Base-by-base conservation (phyloP, 2,797 vertebrate genomes). In the Halcyon leucocephala region DNA sequence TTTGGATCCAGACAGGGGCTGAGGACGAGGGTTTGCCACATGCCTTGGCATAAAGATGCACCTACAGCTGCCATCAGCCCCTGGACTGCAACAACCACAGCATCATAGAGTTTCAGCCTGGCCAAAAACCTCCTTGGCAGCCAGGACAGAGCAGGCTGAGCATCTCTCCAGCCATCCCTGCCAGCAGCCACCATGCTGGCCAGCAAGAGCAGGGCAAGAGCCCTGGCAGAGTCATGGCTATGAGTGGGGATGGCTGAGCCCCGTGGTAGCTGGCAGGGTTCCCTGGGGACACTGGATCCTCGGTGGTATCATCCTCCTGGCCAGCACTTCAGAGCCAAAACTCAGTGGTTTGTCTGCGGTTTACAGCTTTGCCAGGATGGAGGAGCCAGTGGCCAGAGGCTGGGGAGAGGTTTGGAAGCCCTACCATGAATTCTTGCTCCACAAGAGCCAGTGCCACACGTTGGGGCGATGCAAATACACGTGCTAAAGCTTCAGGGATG, bases 81-180 rank as follows among this genome's bases (percentile, higher is more conserved):
- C 33, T 1, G 5, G 14, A 5, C 28, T 13, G 20, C 21, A 26
- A 12, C 19, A 7, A 17, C 73, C 2, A 8, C 28, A 48, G 51
- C 69, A 2, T 33, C 7, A 0, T 9, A 2, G 0, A 1, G 26
- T 3, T 12, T 16, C 2, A 19, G 48, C 52, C 64, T 8, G 18
- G 74, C 69, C 89, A 12, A 51, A 65, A 44, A 2, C 46, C 41
- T 35, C n/a, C 41, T 3, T 21, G n/a, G 58, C 52, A 79, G 62
- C 14, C 1, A 0, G n/a, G 52, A 22, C 0, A 4, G n/a, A 35
- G 66, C 1, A 0, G 6, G 21, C 28, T 10, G 44, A 93, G 57
- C 80, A 26, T 51, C 42, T 9, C 33, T 25, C 20, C 66, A 19
- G 35, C 35, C 70, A 14, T 2, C 44, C 31, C 52, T 35, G 64